Base-by-base conservation (phyloP, 2,113 vertebrate species). In the Bucco capensis region DNA sequence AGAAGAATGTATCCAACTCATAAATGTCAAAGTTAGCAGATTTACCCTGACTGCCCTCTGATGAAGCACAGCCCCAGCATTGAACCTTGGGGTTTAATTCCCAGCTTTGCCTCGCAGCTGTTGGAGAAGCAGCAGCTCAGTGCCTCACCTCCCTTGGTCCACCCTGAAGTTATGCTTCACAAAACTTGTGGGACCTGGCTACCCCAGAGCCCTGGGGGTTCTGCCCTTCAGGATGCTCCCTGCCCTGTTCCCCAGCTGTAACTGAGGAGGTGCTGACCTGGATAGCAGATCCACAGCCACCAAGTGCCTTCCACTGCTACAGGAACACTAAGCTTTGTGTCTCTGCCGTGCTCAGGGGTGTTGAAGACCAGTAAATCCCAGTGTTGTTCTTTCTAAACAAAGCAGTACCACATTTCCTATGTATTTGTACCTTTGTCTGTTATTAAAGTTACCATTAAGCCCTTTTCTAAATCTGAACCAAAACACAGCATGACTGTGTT, bases 271-370 rank as follows among this genome's bases (percentile, higher is more conserved):
- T 51, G 23, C 56, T 75, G 46, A 40, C 21, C 42, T 17, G 13
- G 17, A 33, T 0, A 6, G 46, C 56, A 79, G 0, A 0, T 24
- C 54, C 24, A 21, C 18, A 40, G 50, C 16, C 31, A 40, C 22
- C 0, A n/a, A n/a, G 50, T 8, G 46, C 40, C 15, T 19, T 22
- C 22, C 10, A 4, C 3, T 19, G 50, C 56, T 12, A 3, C 56
- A 40, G 56, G 56, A 50, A 30, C 24, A 25, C 22, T 7, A 50
- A 79, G 22, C 5, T 2, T 7, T 21, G 30, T 18, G 12, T 38
- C 25, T 37, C 33, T 78, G 40, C 28, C 53, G 28, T 5, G 2
- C 19, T 31, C 12, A 5, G 38, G 12, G 17, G 47, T 46, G 38
- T 38, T 35, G 46, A 77, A 66, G 73, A 23, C 2, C 79, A 44